These are phyloP conservation scores for Sebastes cheni DNA, from an alignment of 2,797 vertebrate genomes.

Conservation along the genomic window DNA sequence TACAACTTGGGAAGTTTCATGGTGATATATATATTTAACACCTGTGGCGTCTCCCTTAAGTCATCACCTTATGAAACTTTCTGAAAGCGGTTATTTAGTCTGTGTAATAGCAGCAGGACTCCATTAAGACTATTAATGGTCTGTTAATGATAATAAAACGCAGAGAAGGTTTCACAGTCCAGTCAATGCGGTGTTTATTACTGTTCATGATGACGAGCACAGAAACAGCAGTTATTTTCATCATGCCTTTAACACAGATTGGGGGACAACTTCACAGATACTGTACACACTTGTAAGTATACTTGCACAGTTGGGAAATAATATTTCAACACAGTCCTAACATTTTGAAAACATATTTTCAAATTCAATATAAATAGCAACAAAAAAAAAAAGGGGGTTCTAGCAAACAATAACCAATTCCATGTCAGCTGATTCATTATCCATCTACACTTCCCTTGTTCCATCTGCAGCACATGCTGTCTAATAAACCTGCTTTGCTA, in stretches of 20 bases:
- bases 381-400: constrained; percentile 9
- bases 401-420: background rate
- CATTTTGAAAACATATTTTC: constrained; percentile 3
- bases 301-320: constrained; percentile 12
- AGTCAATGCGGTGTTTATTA: constrained; percentile 71
- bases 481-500: constrained; percentile 10
- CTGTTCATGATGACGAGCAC: constrained; percentile 60
- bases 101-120: background rate
- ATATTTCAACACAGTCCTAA: constrained; percentile 9
- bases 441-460: constrained; percentile 66
- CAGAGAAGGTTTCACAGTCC: constrained; percentile 22
- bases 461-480: constrained; percentile 66
- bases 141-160: constrained; percentile 2
- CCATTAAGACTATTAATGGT: background rate
- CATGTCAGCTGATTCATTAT: constrained; percentile 4
- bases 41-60: too few species aligned
- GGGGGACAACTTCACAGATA: constrained; percentile 46
- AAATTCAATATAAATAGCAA: constrained; percentile 24
- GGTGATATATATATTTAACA: too few species aligned
- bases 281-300: constrained; percentile 26
- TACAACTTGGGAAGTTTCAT: too few species aligned
- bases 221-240: constrained; percentile 47
- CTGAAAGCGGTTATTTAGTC: background rate
- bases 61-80: background rate
- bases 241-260: constrained; percentile 55